Conservation (phyloP, 2,888 invertebrate species). For the Creontiades dilutus region DNA sequence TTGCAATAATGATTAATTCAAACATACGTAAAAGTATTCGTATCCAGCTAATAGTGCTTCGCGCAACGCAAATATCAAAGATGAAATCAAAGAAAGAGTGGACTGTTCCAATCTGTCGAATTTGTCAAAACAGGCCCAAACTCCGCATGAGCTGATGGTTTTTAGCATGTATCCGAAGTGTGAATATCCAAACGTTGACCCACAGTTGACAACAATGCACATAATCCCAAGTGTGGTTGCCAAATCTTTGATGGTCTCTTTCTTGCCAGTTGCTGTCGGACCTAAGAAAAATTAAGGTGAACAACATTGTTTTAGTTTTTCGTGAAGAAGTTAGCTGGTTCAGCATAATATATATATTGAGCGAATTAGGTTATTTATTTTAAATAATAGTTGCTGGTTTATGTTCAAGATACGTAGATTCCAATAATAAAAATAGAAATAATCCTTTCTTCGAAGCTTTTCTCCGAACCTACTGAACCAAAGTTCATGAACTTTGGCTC, state of each 20-base stretch:
- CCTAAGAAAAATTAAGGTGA: slow-evolving; percentile 78
- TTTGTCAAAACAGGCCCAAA: slow-evolving; percentile 98
- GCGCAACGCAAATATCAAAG: neutral
- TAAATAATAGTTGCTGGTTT: too few species aligned
- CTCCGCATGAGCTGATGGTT: slow-evolving; percentile 91
- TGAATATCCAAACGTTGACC: slow-evolving; percentile 94
- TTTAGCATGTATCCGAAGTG: slow-evolving; percentile 89
- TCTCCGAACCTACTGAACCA: too few species aligned
- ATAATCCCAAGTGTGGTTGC: slow-evolving; percentile 92
- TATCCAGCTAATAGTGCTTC: neutral
- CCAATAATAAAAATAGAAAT: too few species aligned
- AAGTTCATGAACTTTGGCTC: too few species aligned
- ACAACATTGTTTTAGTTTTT: too few species aligned
- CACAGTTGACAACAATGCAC: slow-evolving; percentile 94
- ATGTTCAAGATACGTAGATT: too few species aligned
- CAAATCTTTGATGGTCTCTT: slow-evolving; percentile 94
- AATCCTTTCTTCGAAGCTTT: too few species aligned
- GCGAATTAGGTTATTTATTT: too few species aligned
- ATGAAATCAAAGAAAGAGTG: slow-evolving; percentile 90
- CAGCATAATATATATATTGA: too few species aligned
- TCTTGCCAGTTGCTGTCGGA: slow-evolving; percentile 92
- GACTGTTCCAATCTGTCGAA: slow-evolving; percentile 96
- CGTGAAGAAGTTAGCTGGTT: too few species aligned
- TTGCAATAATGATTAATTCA: neutral
- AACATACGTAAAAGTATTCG: slow-evolving; percentile 42